phyloP scores from a whole-genome alignment of 2,797 vertebrate genomes.

The Lithobates pipiens region DNA sequence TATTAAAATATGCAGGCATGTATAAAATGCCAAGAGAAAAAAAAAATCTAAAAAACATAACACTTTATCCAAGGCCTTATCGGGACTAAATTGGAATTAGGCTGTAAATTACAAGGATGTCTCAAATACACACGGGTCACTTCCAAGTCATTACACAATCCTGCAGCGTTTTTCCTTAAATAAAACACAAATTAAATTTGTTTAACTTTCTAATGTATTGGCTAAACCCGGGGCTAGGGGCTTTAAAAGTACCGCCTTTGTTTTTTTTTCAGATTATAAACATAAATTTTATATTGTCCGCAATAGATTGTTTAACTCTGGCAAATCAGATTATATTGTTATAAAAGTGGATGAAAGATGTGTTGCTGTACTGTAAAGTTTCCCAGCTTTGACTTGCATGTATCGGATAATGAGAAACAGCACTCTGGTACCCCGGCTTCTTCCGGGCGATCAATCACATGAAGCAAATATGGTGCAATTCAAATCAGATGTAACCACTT shows the following conservation, averaged over 20 bases:
- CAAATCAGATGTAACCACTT: constrained; percentile 65
- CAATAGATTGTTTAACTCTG: constrained; percentile 61
- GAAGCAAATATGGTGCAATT: constrained; percentile 59
- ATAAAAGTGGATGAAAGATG: constrained; percentile 65
- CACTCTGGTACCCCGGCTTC: constrained; percentile 58
- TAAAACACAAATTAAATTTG: constrained; percentile 42
- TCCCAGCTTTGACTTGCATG: constrained; percentile 47
- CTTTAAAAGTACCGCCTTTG: constrained; percentile 19
- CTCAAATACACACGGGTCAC: constrained; percentile 2
- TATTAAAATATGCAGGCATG: constrained; percentile 57
- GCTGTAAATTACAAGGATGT: constrained; percentile 20
- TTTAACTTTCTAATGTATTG: constrained; percentile 51
- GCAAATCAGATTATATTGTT: constrained; percentile 59
- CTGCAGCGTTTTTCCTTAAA: constrained; percentile 14
- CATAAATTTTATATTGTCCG: constrained; percentile 46
- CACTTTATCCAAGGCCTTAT: constrained; percentile 44
- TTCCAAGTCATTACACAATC: background rate
- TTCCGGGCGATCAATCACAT: constrained; percentile 61
- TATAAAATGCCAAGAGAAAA: constrained; percentile 44
- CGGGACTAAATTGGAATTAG: constrained; percentile 31
- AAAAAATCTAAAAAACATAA: constrained; percentile 15
- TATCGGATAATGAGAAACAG: constrained; percentile 67
- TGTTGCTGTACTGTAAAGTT: constrained; percentile 63
- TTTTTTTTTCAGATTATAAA: constrained; percentile 52
- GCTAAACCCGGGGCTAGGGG: constrained; percentile 39